Evolutionary conservation across 2,113 vertebrate species (phyloP).

Genomic region (Triplophysa siluroides): DNA sequence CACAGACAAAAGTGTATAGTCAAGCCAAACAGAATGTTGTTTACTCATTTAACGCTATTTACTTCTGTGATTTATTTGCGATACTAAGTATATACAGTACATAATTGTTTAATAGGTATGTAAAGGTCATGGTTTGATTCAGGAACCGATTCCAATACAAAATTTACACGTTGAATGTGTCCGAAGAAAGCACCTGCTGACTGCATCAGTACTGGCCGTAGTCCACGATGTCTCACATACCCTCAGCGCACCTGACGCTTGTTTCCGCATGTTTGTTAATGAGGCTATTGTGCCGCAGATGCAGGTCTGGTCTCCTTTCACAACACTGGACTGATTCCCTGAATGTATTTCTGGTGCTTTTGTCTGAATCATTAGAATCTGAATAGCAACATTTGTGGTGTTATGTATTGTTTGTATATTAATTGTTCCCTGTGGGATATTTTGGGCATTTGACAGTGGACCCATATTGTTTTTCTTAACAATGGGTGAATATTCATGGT

Average conservation of each 20-base stretch:
- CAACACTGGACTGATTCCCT: conserved; percentile 11
- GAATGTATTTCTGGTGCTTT: conserved; percentile 29
- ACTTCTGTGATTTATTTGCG: too few species aligned
- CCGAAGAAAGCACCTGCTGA: too few species aligned
- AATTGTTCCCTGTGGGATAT: conserved; percentile 24
- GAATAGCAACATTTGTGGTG: conserved; percentile 19
- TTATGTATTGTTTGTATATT: conserved; percentile 30
- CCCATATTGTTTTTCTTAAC: conserved; percentile 20
- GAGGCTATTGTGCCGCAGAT: conserved; percentile 6
- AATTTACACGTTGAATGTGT: too few species aligned
- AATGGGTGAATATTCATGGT: conserved; percentile 14
- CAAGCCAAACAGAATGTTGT: too few species aligned
- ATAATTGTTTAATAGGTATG: too few species aligned
- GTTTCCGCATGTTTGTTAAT: neutral
- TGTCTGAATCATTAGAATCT: neutral
- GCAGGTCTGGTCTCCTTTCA: neutral
- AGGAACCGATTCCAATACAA: too few species aligned
- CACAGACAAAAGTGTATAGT: too few species aligned
- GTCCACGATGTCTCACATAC: neutral
- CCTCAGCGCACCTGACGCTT: neutral
- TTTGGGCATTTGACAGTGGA: neutral
- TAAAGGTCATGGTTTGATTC: too few species aligned
- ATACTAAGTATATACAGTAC: too few species aligned
- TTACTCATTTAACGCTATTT: too few species aligned
- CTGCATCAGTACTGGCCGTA: too few species aligned